phyloP scores from a whole-genome alignment of 1,140 invertebrate genomes.

The Lepidotrigona ventralis region DNA sequence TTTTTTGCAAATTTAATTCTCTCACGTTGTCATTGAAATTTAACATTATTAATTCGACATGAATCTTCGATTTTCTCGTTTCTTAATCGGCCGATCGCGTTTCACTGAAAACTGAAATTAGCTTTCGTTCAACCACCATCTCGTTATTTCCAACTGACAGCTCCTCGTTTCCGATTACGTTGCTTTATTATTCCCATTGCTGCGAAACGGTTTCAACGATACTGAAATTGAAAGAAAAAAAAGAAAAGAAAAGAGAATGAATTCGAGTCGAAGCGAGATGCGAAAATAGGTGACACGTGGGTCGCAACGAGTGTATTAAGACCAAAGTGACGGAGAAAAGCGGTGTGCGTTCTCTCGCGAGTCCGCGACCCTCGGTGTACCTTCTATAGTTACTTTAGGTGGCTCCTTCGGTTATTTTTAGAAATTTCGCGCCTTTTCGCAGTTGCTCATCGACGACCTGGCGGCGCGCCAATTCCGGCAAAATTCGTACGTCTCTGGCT shows the following conservation, averaged over 20 bases:
- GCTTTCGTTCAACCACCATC: too few relatives aligned
- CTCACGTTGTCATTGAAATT: too few relatives aligned
- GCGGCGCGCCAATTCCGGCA: slow-evolving; percentile 43
- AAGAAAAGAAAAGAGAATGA: background rate
- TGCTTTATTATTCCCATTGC: too few relatives aligned
- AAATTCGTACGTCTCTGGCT: slow-evolving; percentile 45
- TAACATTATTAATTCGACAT: too few relatives aligned
- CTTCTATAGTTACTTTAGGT: slow-evolving; percentile 29
- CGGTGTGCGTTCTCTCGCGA: background rate
- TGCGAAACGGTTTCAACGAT: too few relatives aligned
- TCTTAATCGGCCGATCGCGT: too few relatives aligned
- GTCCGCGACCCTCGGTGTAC: background rate
- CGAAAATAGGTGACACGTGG: slow-evolving; percentile 19
- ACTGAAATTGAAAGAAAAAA: background rate
- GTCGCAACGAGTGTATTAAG: background rate
- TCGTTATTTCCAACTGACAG: too few relatives aligned
- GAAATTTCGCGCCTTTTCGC: slow-evolving; percentile 64
- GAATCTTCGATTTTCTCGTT: too few relatives aligned
- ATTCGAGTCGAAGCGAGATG: background rate
- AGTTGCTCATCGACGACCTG: slow-evolving; percentile 42
- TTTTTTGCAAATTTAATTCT: background rate
- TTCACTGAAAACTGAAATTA: too few relatives aligned
- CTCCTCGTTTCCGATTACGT: too few relatives aligned
- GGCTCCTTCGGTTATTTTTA: slow-evolving; percentile 50
- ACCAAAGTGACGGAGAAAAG: background rate